These are phyloP conservation scores for Drosophila chauvacae DNA, from an alignment of 1,140 invertebrate genomes.

Conservation along the genomic window DNA sequence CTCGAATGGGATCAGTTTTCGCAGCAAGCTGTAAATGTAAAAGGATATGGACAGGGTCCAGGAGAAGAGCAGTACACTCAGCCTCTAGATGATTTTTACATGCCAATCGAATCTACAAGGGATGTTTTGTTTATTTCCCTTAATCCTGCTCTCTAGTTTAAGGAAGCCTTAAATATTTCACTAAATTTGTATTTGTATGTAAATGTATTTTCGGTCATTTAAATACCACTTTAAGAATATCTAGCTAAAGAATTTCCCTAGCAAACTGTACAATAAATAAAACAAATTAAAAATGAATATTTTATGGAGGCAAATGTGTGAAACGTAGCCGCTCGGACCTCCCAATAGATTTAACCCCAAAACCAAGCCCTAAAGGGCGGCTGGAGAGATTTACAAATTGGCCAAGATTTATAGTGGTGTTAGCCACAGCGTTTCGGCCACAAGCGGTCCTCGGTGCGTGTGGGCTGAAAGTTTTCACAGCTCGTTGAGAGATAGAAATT, in stretches of 20 bases:
- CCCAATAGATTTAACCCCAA: constrained; percentile 12
- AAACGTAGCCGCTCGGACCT: constrained; percentile 13
- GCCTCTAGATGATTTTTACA: not conserved
- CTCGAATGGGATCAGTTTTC: not conserved
- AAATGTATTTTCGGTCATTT: not conserved
- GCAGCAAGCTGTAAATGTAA: not conserved
- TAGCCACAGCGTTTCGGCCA: constrained; percentile 33
- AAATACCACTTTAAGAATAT: not conserved
- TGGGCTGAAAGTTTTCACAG: constrained; percentile 27
- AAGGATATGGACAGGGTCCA: not conserved
- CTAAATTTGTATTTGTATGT: no score
- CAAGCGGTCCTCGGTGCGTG: constrained; percentile 23
- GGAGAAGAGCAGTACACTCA: not conserved
- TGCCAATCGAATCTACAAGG: not conserved
- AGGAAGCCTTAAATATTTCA: no score
- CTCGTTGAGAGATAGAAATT: constrained; percentile 47
- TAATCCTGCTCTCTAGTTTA: not conserved
- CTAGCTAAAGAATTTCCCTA: not conserved
- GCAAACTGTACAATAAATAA: constrained; percentile 24
- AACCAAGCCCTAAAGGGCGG: constrained; percentile 4
- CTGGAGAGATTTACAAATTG: constrained; percentile 66
- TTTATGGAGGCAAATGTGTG: constrained; percentile 45
- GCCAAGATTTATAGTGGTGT: constrained; percentile 69
- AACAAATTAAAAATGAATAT: constrained; percentile 64
- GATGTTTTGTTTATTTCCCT: not conserved